Conservation (phyloP, 35 echinoderm and acorn worm species). For the Stichopus chloronotus region DNA sequence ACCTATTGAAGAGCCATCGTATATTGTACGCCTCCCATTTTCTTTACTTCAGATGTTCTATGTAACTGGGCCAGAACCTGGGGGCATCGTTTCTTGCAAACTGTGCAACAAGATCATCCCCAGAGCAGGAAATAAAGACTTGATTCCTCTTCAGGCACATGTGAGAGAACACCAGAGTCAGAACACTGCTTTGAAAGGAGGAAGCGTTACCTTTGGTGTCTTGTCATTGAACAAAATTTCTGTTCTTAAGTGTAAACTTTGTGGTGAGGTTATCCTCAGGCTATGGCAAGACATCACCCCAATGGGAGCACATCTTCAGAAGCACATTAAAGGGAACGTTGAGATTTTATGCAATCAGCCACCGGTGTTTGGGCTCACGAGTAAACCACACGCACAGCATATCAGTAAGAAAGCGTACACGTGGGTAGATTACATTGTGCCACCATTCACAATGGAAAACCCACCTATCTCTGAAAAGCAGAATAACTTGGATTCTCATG, state of each 20-base stretch:
- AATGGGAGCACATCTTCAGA: constrained; percentile 30
- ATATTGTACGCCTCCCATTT: constrained; percentile 44
- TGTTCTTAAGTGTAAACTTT: constrained; percentile 39
- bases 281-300: constrained; percentile 54
- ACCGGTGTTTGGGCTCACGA: constrained; percentile 15
- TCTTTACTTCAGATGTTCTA: constrained; percentile 50
- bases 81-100: constrained; percentile 56
- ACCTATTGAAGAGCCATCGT: constrained; percentile 9
- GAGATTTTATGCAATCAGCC: constrained; percentile 38
- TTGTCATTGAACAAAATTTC: constrained; percentile 39
- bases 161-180: constrained; percentile 44
- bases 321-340: constrained; percentile 31
- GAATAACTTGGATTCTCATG: constrained; percentile 63
- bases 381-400: constrained; percentile 59
- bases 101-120: constrained; percentile 50
- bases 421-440: constrained; percentile 90
- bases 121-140: constrained; percentile 33
- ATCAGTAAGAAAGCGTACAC: constrained; percentile 75
- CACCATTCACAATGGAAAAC: constrained; percentile 80
- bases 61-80: constrained; percentile 33
- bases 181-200: constrained; percentile 35
- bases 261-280: constrained; percentile 40
- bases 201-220: constrained; percentile 53
- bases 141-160: constrained; percentile 56
- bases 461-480: constrained; percentile 71